Evolutionary conservation across 2,797 vertebrate species (phyloP).

Genomic region (Gastrophryne carolinensis): DNA sequence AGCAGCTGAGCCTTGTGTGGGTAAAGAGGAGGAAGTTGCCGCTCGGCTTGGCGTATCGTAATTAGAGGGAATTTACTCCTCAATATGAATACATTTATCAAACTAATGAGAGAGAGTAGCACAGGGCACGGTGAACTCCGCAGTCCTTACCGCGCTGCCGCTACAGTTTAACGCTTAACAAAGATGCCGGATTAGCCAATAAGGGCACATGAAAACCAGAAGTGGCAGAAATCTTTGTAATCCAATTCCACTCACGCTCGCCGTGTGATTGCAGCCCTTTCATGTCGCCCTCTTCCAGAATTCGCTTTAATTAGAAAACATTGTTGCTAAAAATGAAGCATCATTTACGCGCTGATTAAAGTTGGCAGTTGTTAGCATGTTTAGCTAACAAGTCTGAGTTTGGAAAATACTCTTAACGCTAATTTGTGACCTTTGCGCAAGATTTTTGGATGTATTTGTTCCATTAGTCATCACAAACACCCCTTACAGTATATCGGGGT

Average conservation of each 20-base stretch:
- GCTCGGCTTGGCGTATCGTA: conserved; percentile 23
- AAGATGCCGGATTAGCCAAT: conserved; percentile 15
- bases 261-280: neutral
- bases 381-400: neutral
- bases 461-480: no score
- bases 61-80: conserved; percentile 35
- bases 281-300: conserved; percentile 15
- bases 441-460: neutral
- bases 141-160: neutral
- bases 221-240: neutral
- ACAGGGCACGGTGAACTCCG: conserved; percentile 13
- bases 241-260: neutral
- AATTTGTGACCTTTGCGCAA: neutral
- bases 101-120: conserved; percentile 18
- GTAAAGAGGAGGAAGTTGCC: neutral
- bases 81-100: conserved; percentile 39
- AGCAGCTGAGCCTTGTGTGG: neutral
- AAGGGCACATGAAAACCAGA: neutral
- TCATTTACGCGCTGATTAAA: conserved; percentile 20
- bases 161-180: neutral
- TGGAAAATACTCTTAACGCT: neutral
- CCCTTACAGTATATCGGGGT: no score
- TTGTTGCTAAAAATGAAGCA: conserved; percentile 10
- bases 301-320: conserved; percentile 27
- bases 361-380: conserved; percentile 1